A percentile compares a stretch with the other conserved stretches of the same genome.
These are phyloP conservation scores for Acromyrmex echinatior DNA, from an alignment of 1,140 invertebrate species.

Conservation along the genomic window DNA sequence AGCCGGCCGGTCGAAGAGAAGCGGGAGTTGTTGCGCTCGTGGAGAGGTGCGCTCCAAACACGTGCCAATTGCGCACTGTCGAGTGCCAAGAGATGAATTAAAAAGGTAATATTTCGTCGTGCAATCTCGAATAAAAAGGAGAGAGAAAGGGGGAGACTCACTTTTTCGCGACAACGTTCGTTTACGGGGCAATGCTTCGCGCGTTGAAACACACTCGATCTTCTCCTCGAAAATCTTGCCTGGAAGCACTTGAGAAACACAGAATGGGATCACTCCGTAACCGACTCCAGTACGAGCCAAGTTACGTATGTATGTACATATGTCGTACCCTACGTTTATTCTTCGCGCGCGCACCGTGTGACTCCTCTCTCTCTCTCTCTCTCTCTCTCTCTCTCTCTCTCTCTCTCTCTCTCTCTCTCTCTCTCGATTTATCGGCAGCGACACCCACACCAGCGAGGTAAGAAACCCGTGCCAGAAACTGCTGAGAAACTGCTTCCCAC, in stretches of 20 bases:
- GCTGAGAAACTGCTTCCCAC: conserved; percentile 25
- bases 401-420: background rate
- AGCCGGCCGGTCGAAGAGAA: conserved; percentile 30
- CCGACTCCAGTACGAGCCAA: background rate
- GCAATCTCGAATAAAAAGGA: background rate
- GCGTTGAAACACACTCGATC: background rate
- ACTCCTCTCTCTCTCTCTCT: conserved; percentile 10
- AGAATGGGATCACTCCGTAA: conserved; percentile 25
- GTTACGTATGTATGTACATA: background rate
- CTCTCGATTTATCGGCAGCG: conserved; percentile 26
- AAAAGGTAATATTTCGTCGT: background rate
- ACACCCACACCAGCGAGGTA: background rate
- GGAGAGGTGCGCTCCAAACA: conserved; percentile 22
- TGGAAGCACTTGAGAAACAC: conserved; percentile 39
- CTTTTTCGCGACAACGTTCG: conserved; percentile 10
- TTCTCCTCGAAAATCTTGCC: background rate
- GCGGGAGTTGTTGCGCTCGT: conserved; percentile 33
- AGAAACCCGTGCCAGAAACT: conserved; percentile 34
- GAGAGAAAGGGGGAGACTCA: conserved; percentile 41
- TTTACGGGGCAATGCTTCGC: background rate
- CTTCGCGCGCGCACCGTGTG: conserved; percentile 52
- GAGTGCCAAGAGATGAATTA: background rate
- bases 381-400: background rate
- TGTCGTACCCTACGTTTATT: background rate
- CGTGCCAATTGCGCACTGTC: conserved; percentile 16